Base-by-base conservation (phyloP, 2,888 invertebrate species). In the Morpho achilles region DNA sequence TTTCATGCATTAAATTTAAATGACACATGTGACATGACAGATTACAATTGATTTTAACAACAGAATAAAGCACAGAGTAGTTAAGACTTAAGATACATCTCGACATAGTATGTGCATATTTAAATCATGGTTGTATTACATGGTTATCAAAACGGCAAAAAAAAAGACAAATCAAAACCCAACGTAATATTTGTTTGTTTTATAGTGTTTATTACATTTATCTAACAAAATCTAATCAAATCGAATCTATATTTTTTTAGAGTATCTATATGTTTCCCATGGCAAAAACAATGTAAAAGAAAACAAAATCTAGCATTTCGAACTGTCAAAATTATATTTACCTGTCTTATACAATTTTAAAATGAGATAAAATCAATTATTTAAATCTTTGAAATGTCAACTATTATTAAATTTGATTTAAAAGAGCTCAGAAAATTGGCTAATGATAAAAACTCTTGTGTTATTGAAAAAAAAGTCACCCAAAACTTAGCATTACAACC, bases 401-500 rank as follows among this genome's bases (percentile, higher is more conserved):
- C 84, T 43, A 86, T 89, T 55, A 89, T 91, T 65, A 87, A 87
- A 75, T 92, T 92, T 73, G 89, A 91, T 60, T 71, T 87, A 50
- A 84, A 89, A 67, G 92, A 93, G 67, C 76, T 94, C 56, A 79
- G 82, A 58, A 91, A 87, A 65, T 79, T 94, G 64, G 74, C 91
- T 4, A 86, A 84, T 66, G 91, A 92, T 62, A 88, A 91, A 66
- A 91, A 92, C 64, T 92, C 93, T 0, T 92, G 92, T 74, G 92
- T 94, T 42, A 71, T 85, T 64, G 88, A 91, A 64, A 92, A 92
- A 71, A 89, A 80, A 71, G 83, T 89, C 7, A 91, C 83, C 23
- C 91, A 92, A 74, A 93, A 93, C 68, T 69, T 94, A 54, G 91
- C 92, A 0, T 72, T 94, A 52, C 93, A 93, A 74, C 94, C 94